These are phyloP conservation scores for Tetragonisca angustula DNA, from an alignment of 2,888 invertebrate genomes.

Conservation along the genomic window DNA sequence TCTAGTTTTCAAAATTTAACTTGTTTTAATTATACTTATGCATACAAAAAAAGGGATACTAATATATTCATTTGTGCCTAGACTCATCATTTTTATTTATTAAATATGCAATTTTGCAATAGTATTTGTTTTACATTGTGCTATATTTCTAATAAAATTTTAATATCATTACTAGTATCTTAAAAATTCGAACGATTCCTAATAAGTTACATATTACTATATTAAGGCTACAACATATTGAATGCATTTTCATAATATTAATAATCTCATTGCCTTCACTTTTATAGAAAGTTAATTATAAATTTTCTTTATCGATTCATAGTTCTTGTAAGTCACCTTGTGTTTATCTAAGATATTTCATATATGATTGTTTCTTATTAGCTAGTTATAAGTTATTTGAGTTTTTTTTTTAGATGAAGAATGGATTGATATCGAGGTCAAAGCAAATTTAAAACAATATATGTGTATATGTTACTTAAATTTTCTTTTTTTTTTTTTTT, in stretches of 20 bases:
- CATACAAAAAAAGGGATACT: slow-evolving; percentile 37
- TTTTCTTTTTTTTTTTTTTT: slow-evolving; percentile 45
- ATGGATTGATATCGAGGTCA: slow-evolving; percentile 47
- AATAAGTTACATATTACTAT: slow-evolving; percentile 60
- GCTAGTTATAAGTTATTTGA: slow-evolving; percentile 50
- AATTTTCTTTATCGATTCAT: slow-evolving; percentile 50
- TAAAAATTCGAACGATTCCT: slow-evolving; percentile 59
- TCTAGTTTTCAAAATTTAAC: slow-evolving; percentile 6
- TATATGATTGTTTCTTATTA: slow-evolving; percentile 48
- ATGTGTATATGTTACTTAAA: slow-evolving; percentile 31
- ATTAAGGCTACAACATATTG: slow-evolving; percentile 58
- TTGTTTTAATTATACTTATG: slow-evolving; percentile 15
- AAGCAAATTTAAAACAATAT: slow-evolving; percentile 49
- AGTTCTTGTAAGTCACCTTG: slow-evolving; percentile 35
- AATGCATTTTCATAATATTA: slow-evolving; percentile 54
- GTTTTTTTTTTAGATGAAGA: slow-evolving; percentile 22
- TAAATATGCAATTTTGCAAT: slow-evolving; percentile 60
- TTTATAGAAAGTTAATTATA: slow-evolving; percentile 61
- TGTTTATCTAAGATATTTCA: slow-evolving; percentile 43
- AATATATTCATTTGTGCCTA: slow-evolving; percentile 47
- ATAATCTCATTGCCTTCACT: slow-evolving; percentile 56
- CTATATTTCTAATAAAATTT: slow-evolving; percentile 62
- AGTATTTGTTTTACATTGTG: slow-evolving; percentile 60
- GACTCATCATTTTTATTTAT: slow-evolving; percentile 60
- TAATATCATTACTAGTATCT: slow-evolving; percentile 57